A percentile compares a stretch with the other conserved stretches of the same genome.
Conservation (phyloP, 2,888 invertebrate genomes). For the Cephus pulcher region DNA sequence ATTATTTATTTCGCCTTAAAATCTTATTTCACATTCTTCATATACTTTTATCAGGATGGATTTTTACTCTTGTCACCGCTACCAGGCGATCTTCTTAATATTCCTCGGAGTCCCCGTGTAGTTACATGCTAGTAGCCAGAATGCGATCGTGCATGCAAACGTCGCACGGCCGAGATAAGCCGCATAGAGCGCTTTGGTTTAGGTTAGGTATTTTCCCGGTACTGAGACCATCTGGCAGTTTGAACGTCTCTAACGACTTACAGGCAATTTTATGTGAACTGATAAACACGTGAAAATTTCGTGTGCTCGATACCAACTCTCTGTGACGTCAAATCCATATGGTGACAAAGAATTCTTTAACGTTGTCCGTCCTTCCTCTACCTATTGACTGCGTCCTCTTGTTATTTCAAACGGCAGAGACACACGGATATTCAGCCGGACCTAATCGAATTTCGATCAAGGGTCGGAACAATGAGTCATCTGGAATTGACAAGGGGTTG, state of each 20-base stretch:
- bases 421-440: too few species aligned
- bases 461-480: neutral
- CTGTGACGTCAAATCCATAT: neutral
- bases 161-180: neutral
- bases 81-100: slow-evolving; percentile 20
- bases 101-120: slow-evolving; percentile 23
- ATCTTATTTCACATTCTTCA: neutral
- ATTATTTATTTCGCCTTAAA: neutral
- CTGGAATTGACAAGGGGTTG: neutral
- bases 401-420: neutral
- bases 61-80: neutral
- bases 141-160: slow-evolving; percentile 28
- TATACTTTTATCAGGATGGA: neutral
- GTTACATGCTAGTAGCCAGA: slow-evolving; percentile 16
- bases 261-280: neutral
- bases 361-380: neutral
- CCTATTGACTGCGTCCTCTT: neutral
- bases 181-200: neutral
- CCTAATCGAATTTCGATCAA: neutral
- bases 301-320: neutral
- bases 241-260: neutral
- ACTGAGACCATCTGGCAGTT: neutral
- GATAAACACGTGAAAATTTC: neutral
- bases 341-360: neutral
- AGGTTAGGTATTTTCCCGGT: slow-evolving; percentile 24